These are phyloP conservation scores for Varanus salvator DNA, from an alignment of 2,113 vertebrate species.

Conservation along the genomic window DNA sequence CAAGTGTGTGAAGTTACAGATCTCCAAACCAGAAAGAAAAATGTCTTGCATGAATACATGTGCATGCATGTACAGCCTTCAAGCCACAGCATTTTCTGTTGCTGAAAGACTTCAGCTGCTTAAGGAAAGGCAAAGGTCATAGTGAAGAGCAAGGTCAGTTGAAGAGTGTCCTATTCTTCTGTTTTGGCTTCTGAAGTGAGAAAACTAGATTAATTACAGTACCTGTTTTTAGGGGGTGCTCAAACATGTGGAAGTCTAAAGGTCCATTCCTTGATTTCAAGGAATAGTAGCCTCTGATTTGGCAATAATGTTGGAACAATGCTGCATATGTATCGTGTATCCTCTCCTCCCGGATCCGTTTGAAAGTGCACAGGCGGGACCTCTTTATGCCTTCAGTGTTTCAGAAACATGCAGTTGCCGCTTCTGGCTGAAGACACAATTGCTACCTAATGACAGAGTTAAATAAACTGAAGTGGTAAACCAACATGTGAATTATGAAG, in stretches of 20 bases:
- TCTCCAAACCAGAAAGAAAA: not conserved
- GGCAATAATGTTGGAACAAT: not conserved
- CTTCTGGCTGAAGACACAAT: not conserved
- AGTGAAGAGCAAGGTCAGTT: not conserved
- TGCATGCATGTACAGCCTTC: not conserved
- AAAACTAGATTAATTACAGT: not conserved
- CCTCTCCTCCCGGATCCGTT: not conserved
- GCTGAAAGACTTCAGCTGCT: not conserved
- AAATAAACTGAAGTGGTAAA: conserved; percentile 61
- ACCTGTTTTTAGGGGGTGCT: not conserved
- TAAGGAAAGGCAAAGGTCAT: not conserved
- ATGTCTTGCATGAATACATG: accelerated
- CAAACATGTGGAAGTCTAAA: not conserved
- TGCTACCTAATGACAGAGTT: conserved; percentile 5
- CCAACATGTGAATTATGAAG: conserved; percentile 50
- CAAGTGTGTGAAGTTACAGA: not conserved
- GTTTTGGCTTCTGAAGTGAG: accelerated
- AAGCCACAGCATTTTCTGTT: not conserved
- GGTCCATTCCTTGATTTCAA: conserved; percentile 5
- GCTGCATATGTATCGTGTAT: not conserved
- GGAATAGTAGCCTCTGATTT: not conserved
- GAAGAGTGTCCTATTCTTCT: not conserved
- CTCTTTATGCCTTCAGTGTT: not conserved
- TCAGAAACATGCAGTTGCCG: conserved; percentile 17
- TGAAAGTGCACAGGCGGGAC: conserved; percentile 4